phyloP scores from a whole-genome alignment of 2,113 vertebrate genomes.

The Ia io region DNA sequence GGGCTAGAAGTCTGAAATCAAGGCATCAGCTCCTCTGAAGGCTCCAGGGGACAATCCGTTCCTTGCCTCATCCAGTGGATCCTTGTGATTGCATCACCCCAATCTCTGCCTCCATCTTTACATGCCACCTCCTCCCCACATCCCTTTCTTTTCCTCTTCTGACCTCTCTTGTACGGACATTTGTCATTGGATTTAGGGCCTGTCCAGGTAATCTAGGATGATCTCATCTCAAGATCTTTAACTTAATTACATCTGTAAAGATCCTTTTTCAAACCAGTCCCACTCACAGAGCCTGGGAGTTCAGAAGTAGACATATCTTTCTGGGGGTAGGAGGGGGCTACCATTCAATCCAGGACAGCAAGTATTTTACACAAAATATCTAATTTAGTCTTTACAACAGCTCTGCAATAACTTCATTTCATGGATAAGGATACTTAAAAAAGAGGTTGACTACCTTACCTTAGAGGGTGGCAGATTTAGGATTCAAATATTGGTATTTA shows the following conservation, averaged over 20 bases:
- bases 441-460: background rate
- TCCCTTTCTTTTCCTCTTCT: background rate
- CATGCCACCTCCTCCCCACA: background rate
- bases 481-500: background rate
- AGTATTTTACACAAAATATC: background rate
- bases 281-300: background rate
- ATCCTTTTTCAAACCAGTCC: background rate
- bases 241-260: background rate
- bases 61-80: rapidly evolving
- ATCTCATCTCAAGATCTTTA: background rate
- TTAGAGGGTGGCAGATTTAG: background rate
- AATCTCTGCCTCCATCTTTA: background rate
- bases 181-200: background rate
- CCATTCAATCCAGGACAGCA: background rate
- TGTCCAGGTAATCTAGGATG: background rate
- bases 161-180: background rate
- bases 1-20: background rate
- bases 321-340: rapidly evolving
- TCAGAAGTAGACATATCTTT: background rate
- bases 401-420: background rate
- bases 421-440: background rate
- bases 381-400: background rate
- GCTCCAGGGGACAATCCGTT: no score
- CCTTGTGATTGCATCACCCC: no score
- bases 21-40: background rate